Evolutionary conservation across 2,113 vertebrate species (phyloP).

Genomic region (Hyaena hyaena): DNA sequence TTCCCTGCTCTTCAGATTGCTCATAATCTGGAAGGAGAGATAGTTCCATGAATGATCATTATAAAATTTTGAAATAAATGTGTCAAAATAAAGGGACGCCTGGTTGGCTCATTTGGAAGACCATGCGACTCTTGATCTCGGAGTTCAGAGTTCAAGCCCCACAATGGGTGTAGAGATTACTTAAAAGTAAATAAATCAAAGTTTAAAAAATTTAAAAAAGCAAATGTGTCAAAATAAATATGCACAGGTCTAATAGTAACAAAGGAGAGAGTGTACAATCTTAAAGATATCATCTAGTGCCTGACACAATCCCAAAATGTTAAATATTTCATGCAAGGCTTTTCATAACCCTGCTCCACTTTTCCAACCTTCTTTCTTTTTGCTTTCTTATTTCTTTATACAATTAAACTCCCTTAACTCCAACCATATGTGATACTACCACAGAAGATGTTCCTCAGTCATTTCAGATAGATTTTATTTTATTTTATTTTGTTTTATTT

Average conservation of each 20-base stretch:
- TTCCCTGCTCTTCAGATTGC: neutral
- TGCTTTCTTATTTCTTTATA: neutral
- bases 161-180: neutral
- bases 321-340: neutral
- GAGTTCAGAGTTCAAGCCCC: neutral
- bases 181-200: neutral
- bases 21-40: neutral
- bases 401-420: neutral
- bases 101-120: neutral
- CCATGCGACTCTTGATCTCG: neutral
- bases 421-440: neutral
- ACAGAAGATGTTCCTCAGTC: neutral
- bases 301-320: neutral
- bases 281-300: neutral
- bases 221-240: neutral
- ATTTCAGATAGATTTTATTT: neutral
- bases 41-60: neutral
- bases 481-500: neutral
- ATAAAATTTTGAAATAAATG: neutral
- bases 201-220: neutral
- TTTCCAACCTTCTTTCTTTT: neutral
- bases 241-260: neutral
- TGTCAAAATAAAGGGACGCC: neutral
- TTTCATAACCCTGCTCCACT: neutral
- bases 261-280: neutral